Evolutionary conservation across 1,140 invertebrate genomes (phyloP).

Genomic region (Apis dorsata): DNA sequence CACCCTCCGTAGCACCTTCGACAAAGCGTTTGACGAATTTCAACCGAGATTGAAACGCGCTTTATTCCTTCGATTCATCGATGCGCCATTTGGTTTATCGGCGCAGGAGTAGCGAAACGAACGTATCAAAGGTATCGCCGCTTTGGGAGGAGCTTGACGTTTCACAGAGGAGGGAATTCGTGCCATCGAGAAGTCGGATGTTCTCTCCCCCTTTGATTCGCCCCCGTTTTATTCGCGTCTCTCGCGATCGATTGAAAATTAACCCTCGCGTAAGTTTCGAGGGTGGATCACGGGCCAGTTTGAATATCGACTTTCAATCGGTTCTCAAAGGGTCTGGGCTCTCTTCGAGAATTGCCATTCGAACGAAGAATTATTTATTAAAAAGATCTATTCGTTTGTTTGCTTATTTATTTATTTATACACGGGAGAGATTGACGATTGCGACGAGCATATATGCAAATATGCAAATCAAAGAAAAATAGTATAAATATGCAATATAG

Average conservation of each 20-base stretch:
- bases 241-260: conserved; percentile 32
- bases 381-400: no score
- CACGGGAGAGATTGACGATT: no score
- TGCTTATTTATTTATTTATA: no score
- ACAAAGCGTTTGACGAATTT: conserved; percentile 18
- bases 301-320: conserved; percentile 7
- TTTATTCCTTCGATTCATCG: conserved; percentile 27
- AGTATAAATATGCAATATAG: no score
- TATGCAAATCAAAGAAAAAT: no score
- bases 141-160: background rate
- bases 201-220: background rate
- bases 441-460: no score
- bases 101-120: conserved; percentile 2
- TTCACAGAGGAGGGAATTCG: conserved; percentile 13
- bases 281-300: background rate
- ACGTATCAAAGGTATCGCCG: conserved; percentile 1
- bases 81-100: conserved; percentile 23
- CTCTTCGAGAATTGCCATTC: background rate
- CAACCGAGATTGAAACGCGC: conserved; percentile 4
- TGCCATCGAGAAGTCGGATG: background rate
- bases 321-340: background rate
- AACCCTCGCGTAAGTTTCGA: conserved; percentile 19
- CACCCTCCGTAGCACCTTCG: background rate
- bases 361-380: no score
- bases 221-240: conserved; percentile 23